Evolutionary conservation across 2,113 vertebrate species (phyloP), one percentile per base, ranked within the genome.

Genomic region (Myotis davidii): DNA sequence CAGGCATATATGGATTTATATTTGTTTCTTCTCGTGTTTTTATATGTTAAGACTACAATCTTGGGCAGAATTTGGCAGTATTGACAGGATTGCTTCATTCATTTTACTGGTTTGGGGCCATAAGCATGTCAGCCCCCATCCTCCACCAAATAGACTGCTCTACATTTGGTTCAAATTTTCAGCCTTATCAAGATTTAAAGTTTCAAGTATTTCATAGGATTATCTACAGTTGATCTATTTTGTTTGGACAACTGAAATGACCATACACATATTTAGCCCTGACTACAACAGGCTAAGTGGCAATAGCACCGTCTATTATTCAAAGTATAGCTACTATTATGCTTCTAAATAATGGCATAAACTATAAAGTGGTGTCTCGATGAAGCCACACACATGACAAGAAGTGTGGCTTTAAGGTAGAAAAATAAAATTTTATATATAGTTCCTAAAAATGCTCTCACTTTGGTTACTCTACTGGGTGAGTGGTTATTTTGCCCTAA

Each of bases 171-270:
- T 93, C 72, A 81, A 37, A 69, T 76, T 17, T 54, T 81, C 23
- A 87, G 65, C 32, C 85, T 69, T 73, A 29, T 39, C 5, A 92
- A 78, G 61, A 64, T 69, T 69, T 69, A 85, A 90, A 76, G 20
- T 45, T 79, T 50, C 37, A 42, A 23, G 16, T 16, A 27, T 81
- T 82, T 97, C 52, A 52, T 32, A 64, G 76, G 14, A 92, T 64
- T 18, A 29, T 14, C 14, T 94, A 85, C 13, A 23, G 25, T 50
- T 56, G 54, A 67, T 81, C 72, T 86, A 29, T 67, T 67, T 45
- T 94, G 59, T 85, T 65, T 67, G 32, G 65, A 84, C 81, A 89
- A 67, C 42, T 50, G 37, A 94, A 93, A 79, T 91, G 59, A 88
- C 59, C 8, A 32, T 20, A 12, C 84, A 29, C 64, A 37, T 42